Evolutionary conservation across 2,888 invertebrate species (phyloP).

Genomic region (Isotomurus palustris): DNA sequence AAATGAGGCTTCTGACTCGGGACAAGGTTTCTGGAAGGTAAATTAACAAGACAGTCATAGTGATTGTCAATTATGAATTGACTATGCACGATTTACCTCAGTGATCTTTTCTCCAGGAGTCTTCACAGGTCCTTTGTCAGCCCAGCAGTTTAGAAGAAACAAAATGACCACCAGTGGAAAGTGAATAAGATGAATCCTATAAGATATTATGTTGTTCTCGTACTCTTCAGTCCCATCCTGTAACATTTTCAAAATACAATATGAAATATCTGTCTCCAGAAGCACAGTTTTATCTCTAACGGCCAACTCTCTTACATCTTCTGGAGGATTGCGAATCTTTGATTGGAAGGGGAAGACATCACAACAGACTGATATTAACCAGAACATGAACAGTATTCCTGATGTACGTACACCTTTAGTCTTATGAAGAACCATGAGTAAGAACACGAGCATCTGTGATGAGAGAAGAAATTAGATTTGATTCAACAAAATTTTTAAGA

Average conservation of each 20-base stretch:
- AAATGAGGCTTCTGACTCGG: slow-evolving; percentile 54
- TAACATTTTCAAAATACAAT: not conserved
- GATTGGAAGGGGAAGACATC: slow-evolving; percentile 72
- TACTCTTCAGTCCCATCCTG: slow-evolving; percentile 2
- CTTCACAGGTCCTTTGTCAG: slow-evolving; percentile 58
- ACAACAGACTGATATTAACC: slow-evolving; percentile 70
- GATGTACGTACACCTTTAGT: slow-evolving; percentile 82
- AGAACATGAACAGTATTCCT: slow-evolving; percentile 84
- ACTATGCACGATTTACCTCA: slow-evolving; percentile 3
- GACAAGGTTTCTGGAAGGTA: slow-evolving; percentile 49
- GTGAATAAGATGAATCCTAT: slow-evolving; percentile 27
- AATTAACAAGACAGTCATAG: too few species aligned
- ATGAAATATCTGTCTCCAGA: not conserved
- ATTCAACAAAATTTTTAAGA: slow-evolving; percentile 30
- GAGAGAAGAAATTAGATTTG: slow-evolving; percentile 46
- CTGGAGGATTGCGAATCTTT: slow-evolving; percentile 50
- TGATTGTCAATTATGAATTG: not conserved
- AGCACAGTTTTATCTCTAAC: not conserved
- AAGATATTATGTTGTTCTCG: slow-evolving; percentile 24
- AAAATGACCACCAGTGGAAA: slow-evolving; percentile 61
- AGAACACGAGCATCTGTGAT: slow-evolving; percentile 63
- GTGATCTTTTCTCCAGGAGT: not conserved
- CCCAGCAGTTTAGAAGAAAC: slow-evolving; percentile 74
- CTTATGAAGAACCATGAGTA: slow-evolving; percentile 72
- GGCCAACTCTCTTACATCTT: slow-evolving; percentile 4